These are phyloP conservation scores for Sylvia atricapilla DNA, from an alignment of 2,113 vertebrate genomes.

Conservation along the genomic window DNA sequence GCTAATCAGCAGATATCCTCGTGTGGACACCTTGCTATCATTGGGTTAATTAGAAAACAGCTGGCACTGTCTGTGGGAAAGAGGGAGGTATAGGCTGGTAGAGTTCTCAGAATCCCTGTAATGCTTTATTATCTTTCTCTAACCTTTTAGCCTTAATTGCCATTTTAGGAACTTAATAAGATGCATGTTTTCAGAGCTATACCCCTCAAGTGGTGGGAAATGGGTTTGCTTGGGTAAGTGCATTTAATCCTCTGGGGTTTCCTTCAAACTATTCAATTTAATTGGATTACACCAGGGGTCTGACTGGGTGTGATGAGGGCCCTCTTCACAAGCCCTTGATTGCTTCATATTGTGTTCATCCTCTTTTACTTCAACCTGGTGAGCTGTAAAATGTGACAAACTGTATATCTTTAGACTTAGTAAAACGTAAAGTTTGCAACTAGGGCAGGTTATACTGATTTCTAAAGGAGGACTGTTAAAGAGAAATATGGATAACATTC, in stretches of 20 bases:
- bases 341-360: neutral
- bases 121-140: constrained; percentile 33
- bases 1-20: constrained; percentile 37
- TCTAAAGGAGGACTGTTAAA: neutral
- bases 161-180: constrained; percentile 46
- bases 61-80: neutral
- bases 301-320: neutral
- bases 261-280: neutral
- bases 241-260: constrained; percentile 18
- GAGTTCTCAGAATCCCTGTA: neutral
- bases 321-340: neutral
- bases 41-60: constrained; percentile 53
- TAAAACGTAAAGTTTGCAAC: neutral
- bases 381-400: neutral
- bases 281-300: constrained; percentile 24
- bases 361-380: neutral
- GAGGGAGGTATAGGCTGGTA: neutral
- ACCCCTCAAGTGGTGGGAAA: constrained; percentile 6
- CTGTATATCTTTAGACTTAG: neutral
- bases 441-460: neutral
- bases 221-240: constrained; percentile 9
- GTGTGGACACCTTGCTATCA: neutral
- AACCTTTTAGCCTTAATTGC: constrained; percentile 52
- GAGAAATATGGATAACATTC: neutral
- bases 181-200: constrained; percentile 16